Percentiles rank a stretch among this genome's conserved stretches.
Evolutionary conservation across 2,113 vertebrate genomes (phyloP).

Genomic region (Malaclemys terrapin): DNA sequence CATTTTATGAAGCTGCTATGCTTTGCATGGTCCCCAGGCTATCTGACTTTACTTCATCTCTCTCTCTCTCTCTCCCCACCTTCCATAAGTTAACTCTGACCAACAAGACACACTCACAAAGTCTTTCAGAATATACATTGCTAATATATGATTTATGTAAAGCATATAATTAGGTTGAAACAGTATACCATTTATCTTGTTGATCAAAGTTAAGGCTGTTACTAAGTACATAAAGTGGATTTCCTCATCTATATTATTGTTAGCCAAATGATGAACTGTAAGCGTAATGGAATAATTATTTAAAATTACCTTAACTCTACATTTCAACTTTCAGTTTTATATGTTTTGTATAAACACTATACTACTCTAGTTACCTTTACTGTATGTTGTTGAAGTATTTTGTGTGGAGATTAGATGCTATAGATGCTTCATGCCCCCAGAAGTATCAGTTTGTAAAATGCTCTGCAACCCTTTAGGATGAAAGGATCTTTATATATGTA

Average conservation of each 20-base stretch:
- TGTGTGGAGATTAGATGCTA: not conserved
- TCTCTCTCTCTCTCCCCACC: not conserved
- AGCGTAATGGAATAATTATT: not conserved
- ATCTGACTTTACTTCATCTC: not conserved
- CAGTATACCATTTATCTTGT: not conserved
- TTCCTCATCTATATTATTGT: not conserved
- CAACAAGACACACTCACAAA: not conserved
- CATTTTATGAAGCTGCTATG: fast-evolving
- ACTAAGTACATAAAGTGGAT: not conserved
- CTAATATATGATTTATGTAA: not conserved
- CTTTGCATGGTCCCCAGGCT: not conserved
- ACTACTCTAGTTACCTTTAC: not conserved
- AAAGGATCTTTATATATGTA: constrained; percentile 6
- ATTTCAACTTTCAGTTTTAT: not conserved
- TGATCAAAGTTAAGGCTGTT: not conserved
- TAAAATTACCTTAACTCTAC: not conserved
- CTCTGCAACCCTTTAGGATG: not conserved
- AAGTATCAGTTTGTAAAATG: not conserved
- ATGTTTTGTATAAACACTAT: not conserved
- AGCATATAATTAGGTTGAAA: not conserved
- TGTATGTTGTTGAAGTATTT: not conserved
- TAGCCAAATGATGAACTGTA: constrained; percentile 1
- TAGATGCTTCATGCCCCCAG: not conserved
- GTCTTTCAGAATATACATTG: not conserved
- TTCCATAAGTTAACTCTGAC: not conserved